Evolutionary conservation across 2,797 vertebrate genomes (phyloP), one percentile per base, ranked within the genome.

Genomic region (Phrynocephalus guinanensis): DNA sequence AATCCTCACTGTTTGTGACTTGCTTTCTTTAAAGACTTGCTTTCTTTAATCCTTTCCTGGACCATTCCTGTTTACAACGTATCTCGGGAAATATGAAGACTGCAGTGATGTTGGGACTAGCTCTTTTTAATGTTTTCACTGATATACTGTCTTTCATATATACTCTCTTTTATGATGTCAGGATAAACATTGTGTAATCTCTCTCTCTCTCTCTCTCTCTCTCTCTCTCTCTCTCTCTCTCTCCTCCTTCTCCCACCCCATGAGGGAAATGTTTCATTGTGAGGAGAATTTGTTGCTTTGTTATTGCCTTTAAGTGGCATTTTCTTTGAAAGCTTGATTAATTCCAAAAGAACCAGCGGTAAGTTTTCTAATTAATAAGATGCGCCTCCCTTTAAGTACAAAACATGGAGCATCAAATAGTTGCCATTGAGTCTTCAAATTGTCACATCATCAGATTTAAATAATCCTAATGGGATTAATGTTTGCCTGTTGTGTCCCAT

Each of bases 401-500:
- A 79, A 78, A 38, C 60, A 16, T 6, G 24, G 38, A 78, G 16
- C 50, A 82, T 48, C 66, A 75, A 86, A 82, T 73, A 28, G 26
- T 20, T 66, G 71, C 38, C 67, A 28, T 67, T 82, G 33, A 72
- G 38, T 30, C 44, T 76, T 82, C 30, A 75, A 82, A 56, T 67
- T 66, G 71, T 73, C 79, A 76, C 70, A 82, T 81, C 56, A 67
- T 87, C 71, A 75, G 11, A 75, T 75, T 16, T 87, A 33, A 82
- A 86, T 72, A 82, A 75, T 75, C 13, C 26, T 48, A 82, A 66
- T 67, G 44, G 70, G 79, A 82, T 66, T 66, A 66, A n/a, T 86
- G 11, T 68, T 48, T 73, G 33, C 78, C 30, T 63, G 78, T 86
- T 44, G 52, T 24, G 33, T 28, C 33, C 22, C 30, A 70, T 75